Base-by-base conservation (phyloP, 1,140 invertebrate genomes). In the Drosophila aff. region DNA sequence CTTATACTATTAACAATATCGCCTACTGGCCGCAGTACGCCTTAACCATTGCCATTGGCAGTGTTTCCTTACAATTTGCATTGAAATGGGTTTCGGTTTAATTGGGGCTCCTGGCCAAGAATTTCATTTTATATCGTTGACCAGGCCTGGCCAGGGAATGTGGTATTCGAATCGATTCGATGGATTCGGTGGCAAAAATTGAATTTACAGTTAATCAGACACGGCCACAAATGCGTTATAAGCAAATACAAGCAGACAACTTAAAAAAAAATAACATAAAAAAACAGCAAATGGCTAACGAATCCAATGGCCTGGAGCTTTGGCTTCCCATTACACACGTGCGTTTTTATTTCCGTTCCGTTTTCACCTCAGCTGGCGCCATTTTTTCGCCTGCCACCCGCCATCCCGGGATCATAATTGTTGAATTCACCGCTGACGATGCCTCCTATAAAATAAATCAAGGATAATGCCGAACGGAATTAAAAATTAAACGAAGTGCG, bases 401-500 rank as follows among this genome's bases (percentile, higher is more conserved):
- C 41, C 11, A n/a, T 21, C 46, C 57, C 64, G 50, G 79, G 67
- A 72, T 89, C 84, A 89, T 89, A 89, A 89, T 89, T 89, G 84
- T 84, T 84, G 84, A 87, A 89, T 87, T 80, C 79, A 69, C 60
- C 82, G 64, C 50, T 50, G 68, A 82, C 63, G 76, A 62, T 38
- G 77, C 60, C 53, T 57, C 78, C 81, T 81, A 90, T 89, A 90
- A 89, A 89, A 89, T 89, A 89, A 89, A 89, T 89, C 84, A 89
- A 90, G 85, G 85, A 89, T 89, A 89, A 89, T 89, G 84, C 81
- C 80, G 74, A 66, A 36, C 81, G 84, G 84, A 89, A 89, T 89
- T 89, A 89, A 89, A 89, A 89, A 90, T 89, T 89, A 89, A 89
- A 89, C 84, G 85, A 90, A 89, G 84, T 90, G 74, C 85, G 75